These are phyloP conservation scores for Exaiptasia diaphana DNA, from an alignment of 64 coral and sea anemone genomes.

Conservation along the genomic window DNA sequence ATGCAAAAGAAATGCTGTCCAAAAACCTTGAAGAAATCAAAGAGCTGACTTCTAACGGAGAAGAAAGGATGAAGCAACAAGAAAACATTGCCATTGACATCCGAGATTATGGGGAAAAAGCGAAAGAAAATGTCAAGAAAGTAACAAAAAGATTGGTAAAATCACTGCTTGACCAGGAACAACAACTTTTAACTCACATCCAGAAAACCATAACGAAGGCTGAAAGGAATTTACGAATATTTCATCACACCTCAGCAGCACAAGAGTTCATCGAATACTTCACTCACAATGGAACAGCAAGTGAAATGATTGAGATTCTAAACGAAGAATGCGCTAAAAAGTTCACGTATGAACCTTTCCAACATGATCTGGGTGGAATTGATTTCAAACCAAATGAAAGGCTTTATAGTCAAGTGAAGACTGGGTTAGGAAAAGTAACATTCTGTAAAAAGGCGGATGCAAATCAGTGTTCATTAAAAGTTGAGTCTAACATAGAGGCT, in stretches of 20 bases:
- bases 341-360: not conserved
- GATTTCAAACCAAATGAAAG: not conserved
- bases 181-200: not conserved
- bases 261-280: not conserved
- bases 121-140: not conserved
- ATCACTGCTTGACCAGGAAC: not conserved
- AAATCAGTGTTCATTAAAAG: not conserved
- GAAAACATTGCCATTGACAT: not conserved
- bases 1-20: not conserved
- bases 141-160: not conserved
- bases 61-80: not conserved
- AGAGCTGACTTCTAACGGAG: not conserved
- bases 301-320: not conserved
- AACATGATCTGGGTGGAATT: not conserved
- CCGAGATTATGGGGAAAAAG: not conserved
- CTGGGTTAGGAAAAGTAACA: not conserved
- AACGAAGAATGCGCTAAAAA: not conserved
- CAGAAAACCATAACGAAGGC: not conserved
- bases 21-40: not conserved
- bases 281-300: not conserved
- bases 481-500: not conserved
- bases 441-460: not conserved
- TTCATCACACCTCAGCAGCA: not conserved
- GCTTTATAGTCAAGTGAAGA: not conserved
- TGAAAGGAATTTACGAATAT: not conserved